Evolutionary conservation across 2,888 invertebrate genomes (phyloP), one percentile per base, ranked within the genome.

Genomic region (Sycophila texana): DNA sequence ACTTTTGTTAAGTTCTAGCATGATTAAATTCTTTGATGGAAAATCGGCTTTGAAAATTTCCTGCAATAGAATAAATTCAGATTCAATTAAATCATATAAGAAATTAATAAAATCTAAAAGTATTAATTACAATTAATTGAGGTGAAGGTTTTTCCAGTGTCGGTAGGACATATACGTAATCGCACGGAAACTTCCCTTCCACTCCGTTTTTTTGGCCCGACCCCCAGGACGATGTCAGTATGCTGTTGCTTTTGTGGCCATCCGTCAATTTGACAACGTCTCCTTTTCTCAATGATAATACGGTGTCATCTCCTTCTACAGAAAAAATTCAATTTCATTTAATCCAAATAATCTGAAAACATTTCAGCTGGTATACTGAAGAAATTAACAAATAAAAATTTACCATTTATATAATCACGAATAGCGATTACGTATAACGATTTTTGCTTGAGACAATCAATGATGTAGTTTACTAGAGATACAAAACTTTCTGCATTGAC

Each of bases 401-500:
- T 85, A 91, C 91, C 90, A 77, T 89, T 87, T 72, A 90, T 91
- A 86, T 93, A 93, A 83, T 94, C 93, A 86, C 93, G 93, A 39
- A 94, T 90, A 4, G 96, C 97, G 22, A 98, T 94, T 12, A 95
- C 96, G 88, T 94, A 98, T 84, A 94, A 93, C 0, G 98, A 98
- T 74, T 97, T 92, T 85, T 95, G 94, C 89, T 96, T 97, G 63
- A 99, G 91, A 4, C 97, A 98, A 86, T 96, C 95, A 20, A 98
- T 92, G 88, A 98, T 94, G 86, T 94, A 95, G 83, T 96, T 95
- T 2, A 98, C 94, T 16, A 98, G 91, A 81, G 96, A 95, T 81
- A 94, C 93, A 86, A 98, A 94, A 90, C 96, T 97, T 85, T 96
- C 95, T 0, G 98, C 96, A 87, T 97, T 97, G 2, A 95, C 95